Evolutionary conservation across 1,140 invertebrate genomes (phyloP), one percentile per base, ranked within the genome.

Genomic region (Phymastichus coffea): DNA sequence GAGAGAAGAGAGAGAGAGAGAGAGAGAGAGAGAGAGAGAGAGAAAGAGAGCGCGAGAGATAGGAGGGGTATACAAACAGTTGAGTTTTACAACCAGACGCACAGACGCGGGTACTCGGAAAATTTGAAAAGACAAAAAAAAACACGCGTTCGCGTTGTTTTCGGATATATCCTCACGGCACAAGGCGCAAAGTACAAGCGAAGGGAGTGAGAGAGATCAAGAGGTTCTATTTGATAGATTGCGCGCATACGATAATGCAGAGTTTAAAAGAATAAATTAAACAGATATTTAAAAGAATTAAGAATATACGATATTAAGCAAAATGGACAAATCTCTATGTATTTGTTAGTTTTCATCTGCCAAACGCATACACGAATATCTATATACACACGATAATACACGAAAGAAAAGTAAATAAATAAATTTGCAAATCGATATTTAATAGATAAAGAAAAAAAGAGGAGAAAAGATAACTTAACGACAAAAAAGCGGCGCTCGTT

Each of bases 271-370:
- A 37, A 47, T 28, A 1, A 44, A 17, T n/a, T 53, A 41, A n/a
- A n/a, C 20, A 23, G 17, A 49, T 49, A 57, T 53, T 41, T 41
- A 57, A 49, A 35, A 26, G 19, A 47, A 47, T 19, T 51, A 28
- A 33, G 15, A 43, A 15, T 41, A 54, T 26, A 28, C 17, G 38
- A 12, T 54, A 6, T 47, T 1, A 48, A 35, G 33, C 26, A 40
- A 28, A 56, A 8, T 28, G n/a, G 9, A 33, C 23, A 41, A 26
- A 44, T 38, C 47, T 63, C 46, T 61, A 61, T 61, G n/a, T n/a
- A 61, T 48, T 55, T 61, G 59, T 56, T 55, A 56, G 46, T 61
- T 61, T n/a, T 55, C 35, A 55, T 51, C 44, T 61, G 46, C 44
- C 44, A 61, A 55, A 33, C 10, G 25, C 43, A 60, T 54, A 41